phyloP scores from a whole-genome alignment of 1,140 invertebrate genomes.

The Drosophila oshimai region DNA sequence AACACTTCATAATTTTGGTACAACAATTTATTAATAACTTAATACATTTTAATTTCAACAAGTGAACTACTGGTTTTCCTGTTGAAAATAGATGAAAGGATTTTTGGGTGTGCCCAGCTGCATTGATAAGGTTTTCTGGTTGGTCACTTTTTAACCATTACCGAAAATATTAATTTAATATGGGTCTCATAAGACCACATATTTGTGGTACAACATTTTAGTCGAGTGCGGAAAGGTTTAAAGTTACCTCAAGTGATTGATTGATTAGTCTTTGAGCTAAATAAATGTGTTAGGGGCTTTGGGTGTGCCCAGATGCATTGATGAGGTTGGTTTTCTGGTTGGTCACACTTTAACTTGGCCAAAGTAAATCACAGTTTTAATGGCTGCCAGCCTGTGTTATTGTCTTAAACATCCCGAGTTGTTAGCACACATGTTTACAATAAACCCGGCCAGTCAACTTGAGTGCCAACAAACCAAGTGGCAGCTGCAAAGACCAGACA shows the following conservation, averaged over 20 bases:
- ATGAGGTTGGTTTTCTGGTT: slow-evolving; percentile 24
- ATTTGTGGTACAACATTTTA: not conserved
- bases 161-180: too few relatives aligned
- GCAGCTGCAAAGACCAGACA: slow-evolving; percentile 49
- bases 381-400: slow-evolving; percentile 23
- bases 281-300: not conserved
- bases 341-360: slow-evolving; percentile 11
- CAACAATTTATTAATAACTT: not conserved
- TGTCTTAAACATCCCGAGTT: slow-evolving; percentile 52
- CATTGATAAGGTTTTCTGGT: slow-evolving; percentile 22
- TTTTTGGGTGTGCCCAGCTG: not conserved
- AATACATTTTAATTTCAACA: too few relatives aligned
- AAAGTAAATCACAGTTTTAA: slow-evolving; percentile 59
- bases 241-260: not conserved
- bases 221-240: not conserved
- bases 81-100: not conserved
- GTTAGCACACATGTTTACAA: slow-evolving; percentile 77
- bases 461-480: slow-evolving; percentile 66
- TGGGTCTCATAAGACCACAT: too few relatives aligned
- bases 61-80: not conserved
- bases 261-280: not conserved
- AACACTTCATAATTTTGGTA: not conserved
- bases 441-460: slow-evolving; percentile 72
- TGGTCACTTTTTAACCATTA: slow-evolving; percentile 8
- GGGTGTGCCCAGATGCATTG: not conserved